Evolutionary conservation across 2,888 invertebrate genomes (phyloP), one percentile per base, ranked within the genome.

Genomic region (Luperina testacea): DNA sequence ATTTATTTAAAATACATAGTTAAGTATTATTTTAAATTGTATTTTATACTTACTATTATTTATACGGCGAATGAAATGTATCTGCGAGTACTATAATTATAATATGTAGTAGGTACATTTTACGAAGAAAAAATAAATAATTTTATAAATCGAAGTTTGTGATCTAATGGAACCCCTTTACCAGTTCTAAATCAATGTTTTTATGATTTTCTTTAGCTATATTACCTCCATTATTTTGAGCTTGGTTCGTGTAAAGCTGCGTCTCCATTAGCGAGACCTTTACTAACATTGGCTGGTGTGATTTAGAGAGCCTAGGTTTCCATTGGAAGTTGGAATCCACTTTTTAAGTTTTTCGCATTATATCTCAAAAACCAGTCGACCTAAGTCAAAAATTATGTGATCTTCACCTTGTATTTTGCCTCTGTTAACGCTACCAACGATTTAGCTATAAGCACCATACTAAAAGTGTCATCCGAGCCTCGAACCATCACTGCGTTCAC

Each of bases 31-130:
- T 76, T 77, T 81, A 53, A 81, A 82, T 51, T 72, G 48, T 71
- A 61, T 3, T 70, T 70, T 59, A 77, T 75, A 72, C 24, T 83
- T 87, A 73, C 77, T 81, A 85, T 72, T 85, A 83, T 79, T 80
- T 85, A 75, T 85, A 84, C 45, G 27, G 68, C 70, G 53, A 77
- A 78, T 79, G 6, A 82, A 82, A 79, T 75, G 75, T 80, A 77
- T 82, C 57, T 67, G 72, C 57, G 48, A 77, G 48, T 76, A 70
- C 32, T 65, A 61, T 71, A n/a, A n/a, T 32, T 32, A 64, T 48
- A 70, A 69, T 68, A 7, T 67, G 27, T 70, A 53, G 17, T 61
- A 78, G 48, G 42, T 73, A 70, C 76, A 80, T 83, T 76, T 67
- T 57, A 65, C 70, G 70, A 59, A 17, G 59, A 86, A 71, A 70